Percentiles rank a stretch among this genome's conserved stretches.
These are phyloP conservation scores for honey bee (Apis mellifera) DNA, from an alignment of 1,140 invertebrate species.

Conservation along the genomic window Amel_HAv3.1 CM009931.2:22514501-22515000, in stretches of 20 bases:
- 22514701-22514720: conserved; percentile 35
- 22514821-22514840: background rate
- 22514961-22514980: conserved; percentile 24
- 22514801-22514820: conserved; percentile 17
- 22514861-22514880: background rate
- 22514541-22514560: conserved; percentile 45
- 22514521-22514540: conserved; percentile 48
- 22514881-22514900: background rate
- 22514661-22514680: conserved; percentile 43
- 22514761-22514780: background rate
- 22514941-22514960: background rate
- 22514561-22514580: conserved; percentile 35
- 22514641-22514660: conserved; percentile 48
- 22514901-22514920: background rate
- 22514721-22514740: conserved; percentile 25
- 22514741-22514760: background rate
- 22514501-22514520: background rate
- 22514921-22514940: background rate
- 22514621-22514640: conserved; percentile 41
- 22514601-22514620: conserved; percentile 41
- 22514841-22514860: background rate
- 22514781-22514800: background rate
- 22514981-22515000: background rate
- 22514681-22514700: conserved; percentile 51
- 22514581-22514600: conserved; percentile 45